A percentile compares a stretch with the other conserved stretches of the same genome.
Conservation (phyloP, 37 sponge, comb jelly and placozoan species). For the Spongia lamella region DNA sequence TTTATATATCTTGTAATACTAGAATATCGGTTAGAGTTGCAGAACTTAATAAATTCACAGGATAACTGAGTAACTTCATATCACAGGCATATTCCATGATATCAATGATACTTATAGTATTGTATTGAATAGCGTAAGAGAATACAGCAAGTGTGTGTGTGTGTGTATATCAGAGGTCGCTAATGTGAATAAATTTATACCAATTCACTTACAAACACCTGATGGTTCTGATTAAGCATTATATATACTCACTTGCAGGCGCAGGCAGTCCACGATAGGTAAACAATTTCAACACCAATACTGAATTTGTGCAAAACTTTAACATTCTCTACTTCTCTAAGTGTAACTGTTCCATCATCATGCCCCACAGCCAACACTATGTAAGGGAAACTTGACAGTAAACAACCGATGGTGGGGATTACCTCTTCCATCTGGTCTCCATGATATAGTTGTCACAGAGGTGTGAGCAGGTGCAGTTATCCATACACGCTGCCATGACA, state of each 20-base stretch:
- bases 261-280: constrained; percentile 39
- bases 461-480: constrained; percentile 25
- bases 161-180: no score
- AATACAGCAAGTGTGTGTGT: no score
- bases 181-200: no score
- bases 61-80: no score
- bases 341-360: constrained; percentile 31
- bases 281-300: constrained; percentile 20
- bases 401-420: not conserved
- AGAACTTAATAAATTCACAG: no score
- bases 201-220: no score
- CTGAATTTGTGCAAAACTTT: constrained; percentile 34
- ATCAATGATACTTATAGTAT: no score
- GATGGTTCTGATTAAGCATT: no score
- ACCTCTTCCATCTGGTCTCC: constrained; percentile 86
- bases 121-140: no score
- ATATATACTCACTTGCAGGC: not conserved
- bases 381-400: not conserved
- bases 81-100: no score
- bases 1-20: no score
- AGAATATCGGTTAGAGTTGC: no score
- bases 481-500: constrained; percentile 81
- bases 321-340: constrained; percentile 55
- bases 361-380: constrained; percentile 61
- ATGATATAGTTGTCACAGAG: constrained; percentile 31